phyloP scores from a whole-genome alignment of 2,888 invertebrate genomes.

The Cephus spinipes region DNA sequence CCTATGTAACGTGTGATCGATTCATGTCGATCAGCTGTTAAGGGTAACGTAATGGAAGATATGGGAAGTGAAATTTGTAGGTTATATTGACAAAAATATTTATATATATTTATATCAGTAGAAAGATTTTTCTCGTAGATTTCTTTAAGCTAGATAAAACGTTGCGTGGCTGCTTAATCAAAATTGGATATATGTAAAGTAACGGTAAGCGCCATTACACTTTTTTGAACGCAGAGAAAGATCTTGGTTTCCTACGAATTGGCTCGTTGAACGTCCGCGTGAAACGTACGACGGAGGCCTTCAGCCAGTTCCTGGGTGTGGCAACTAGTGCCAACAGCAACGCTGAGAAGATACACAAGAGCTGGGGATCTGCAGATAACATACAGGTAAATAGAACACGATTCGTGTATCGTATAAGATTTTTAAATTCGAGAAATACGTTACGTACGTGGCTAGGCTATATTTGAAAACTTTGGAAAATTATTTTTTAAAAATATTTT shows the following conservation, averaged over 20 bases:
- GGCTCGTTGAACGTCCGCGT: conserved; percentile 92
- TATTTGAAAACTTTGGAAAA: background rate
- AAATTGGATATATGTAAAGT: background rate
- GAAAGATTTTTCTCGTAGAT: background rate
- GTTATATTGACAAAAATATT: background rate
- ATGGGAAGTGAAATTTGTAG: background rate
- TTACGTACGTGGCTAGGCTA: background rate
- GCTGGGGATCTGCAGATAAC: conserved; percentile 92
- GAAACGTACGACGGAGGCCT: conserved; percentile 92
- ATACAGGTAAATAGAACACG: conserved; percentile 70
- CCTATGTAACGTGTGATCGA: background rate
- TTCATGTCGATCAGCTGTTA: background rate
- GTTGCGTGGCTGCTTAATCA: background rate
- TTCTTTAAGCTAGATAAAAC: background rate
- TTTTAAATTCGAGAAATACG: background rate
- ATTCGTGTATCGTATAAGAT: background rate
- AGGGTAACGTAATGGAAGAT: background rate
- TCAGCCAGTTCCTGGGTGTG: conserved; percentile 90
- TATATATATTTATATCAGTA: background rate
- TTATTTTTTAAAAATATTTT: background rate
- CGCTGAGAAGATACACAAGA: conserved; percentile 83
- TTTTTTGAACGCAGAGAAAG: conserved; percentile 76
- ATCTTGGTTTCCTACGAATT: conserved; percentile 89
- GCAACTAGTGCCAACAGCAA: conserved; percentile 67
- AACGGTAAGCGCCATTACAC: background rate